phyloP scores from a whole-genome alignment of 2,888 invertebrate genomes.

The Cheilosia grossa region DNA sequence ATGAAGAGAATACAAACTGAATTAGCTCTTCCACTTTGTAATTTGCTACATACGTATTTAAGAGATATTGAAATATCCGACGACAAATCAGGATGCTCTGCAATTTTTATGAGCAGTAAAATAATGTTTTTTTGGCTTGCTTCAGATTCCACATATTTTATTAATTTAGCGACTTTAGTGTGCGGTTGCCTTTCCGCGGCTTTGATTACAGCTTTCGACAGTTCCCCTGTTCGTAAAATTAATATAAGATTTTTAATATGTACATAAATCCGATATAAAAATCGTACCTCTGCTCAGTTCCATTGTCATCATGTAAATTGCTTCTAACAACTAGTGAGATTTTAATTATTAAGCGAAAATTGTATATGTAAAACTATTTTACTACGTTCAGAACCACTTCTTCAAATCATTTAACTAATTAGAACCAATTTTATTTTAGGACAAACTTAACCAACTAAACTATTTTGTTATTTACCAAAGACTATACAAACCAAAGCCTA shows the following conservation, averaged over 20 bases:
- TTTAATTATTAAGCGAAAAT: too few relatives aligned
- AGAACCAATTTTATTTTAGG: too few relatives aligned
- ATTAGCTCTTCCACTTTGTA: background rate
- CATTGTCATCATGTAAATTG: too few relatives aligned
- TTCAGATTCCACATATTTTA: conserved; percentile 77
- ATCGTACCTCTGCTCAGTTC: too few relatives aligned
- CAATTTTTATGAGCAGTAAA: conserved; percentile 79
- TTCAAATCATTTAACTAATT: too few relatives aligned
- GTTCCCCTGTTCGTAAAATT: background rate
- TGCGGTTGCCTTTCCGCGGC: conserved; percentile 78
- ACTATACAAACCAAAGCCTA: too few relatives aligned
- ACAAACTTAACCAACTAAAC: too few relatives aligned
- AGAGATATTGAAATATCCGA: conserved; percentile 79
- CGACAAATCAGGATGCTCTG: conserved; percentile 79
- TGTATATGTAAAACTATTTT: too few relatives aligned
- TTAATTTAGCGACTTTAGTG: conserved; percentile 79
- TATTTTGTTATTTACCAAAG: too few relatives aligned
- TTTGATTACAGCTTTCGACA: conserved; percentile 67
- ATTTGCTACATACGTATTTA: conserved; percentile 77
- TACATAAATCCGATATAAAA: too few relatives aligned
- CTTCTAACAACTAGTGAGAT: too few relatives aligned
- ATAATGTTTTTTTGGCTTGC: conserved; percentile 77
- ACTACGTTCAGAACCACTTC: too few relatives aligned
- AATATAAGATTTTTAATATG: background rate
- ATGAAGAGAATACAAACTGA: background rate